Evolutionary conservation across 2,888 invertebrate species (phyloP), one percentile per base, ranked within the genome.

Genomic region (Drosophila nigritarsus): DNA sequence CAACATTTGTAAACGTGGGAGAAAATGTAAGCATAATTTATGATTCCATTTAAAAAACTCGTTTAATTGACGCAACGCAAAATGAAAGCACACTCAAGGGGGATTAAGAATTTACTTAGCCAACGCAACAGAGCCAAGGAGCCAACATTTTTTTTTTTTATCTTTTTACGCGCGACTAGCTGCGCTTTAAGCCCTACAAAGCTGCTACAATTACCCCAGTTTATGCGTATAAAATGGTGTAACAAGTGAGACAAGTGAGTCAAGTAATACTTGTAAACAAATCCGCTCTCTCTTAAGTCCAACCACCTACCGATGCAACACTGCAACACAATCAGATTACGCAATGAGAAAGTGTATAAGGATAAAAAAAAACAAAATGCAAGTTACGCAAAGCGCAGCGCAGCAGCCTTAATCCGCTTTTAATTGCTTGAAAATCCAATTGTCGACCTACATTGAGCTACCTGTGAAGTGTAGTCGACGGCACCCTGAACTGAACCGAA

Each of bases 401-500:
- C 45, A 69, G 58, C 73, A 70, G 73, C 61, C 78, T 87, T 90
- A 90, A 87, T 89, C 89, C 89, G 73, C 59, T 89, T 87, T 87
- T 87, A 87, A 87, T 87, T 87, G 90, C 87, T 73, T 80, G 69
- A 75, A 87, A 87, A 90, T 87, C 90, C 87, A 90, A 87, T 90
- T 90, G 86, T 61, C 78, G 78, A 89, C 90, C 89, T 73, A 83
- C 78, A 78, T 73, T 71, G 56, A 66, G 65, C 70, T 58, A 74
- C 61, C 78, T 66, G 66, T 11, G 51, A 53, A 59, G 62, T 42
- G 58, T 55, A 50, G 29, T 50, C 32, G 30, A n/a, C 8, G 36
- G 20, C 13, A 45, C 29, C 29, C 20, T 7, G 45, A 20, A 9
- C 40, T 11, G 4, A 9, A 3, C 30, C 2, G 9, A 30, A 30